Base-by-base conservation (phyloP, 2,888 invertebrate genomes). In the Cheilosia urbana region DNA sequence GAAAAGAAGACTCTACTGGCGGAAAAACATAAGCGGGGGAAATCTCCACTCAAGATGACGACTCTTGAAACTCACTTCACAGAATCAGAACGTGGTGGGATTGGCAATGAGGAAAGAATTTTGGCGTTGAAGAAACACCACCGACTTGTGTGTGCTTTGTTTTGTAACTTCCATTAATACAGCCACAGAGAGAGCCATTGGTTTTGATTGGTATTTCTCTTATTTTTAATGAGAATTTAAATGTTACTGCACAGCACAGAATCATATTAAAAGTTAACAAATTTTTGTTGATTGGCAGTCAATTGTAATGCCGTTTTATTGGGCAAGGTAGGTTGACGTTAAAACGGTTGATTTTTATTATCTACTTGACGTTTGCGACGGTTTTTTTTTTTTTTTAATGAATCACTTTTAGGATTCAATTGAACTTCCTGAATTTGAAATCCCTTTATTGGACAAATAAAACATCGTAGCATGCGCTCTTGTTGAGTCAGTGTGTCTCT, bases 11-110 rank as follows among this genome's bases (percentile, higher is more conserved):
- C 62, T 30, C 47, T 34, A 24, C 42, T 51, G 51, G 24, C n/a
- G 51, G 47, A 72, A 71, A 63, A 78, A 66, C 71, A 73, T 24
- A 72, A 62, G 72, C 78, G 49, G 30, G 49, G 72, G 62, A 83
- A 83, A 62, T 83, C 47, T 77, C 62, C 24, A 51, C 42, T 53
- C 73, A 73, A 73, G 72, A 83, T 83, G 78, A 78, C 78, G 60
- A 49, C 72, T 72, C 60, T 66, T 63, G 68, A 57, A 58, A 62
- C 42, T 60, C 57, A 55, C 62, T 71, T 57, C 42, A 47, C n/a
- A 68, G 24, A 24, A 49, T 27, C 37, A 45, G 30, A 49, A 49
- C 58, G 51, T 65, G 34, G 60, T 60, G 27, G 4, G 68, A 40
- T 24, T 66, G 19, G 53, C 21, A 63, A 45, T 11, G 19, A 45